Percentiles rank a stretch among this genome's conserved stretches.
Conservation (phyloP, 2,113 vertebrate species). For the Parus major region DNA sequence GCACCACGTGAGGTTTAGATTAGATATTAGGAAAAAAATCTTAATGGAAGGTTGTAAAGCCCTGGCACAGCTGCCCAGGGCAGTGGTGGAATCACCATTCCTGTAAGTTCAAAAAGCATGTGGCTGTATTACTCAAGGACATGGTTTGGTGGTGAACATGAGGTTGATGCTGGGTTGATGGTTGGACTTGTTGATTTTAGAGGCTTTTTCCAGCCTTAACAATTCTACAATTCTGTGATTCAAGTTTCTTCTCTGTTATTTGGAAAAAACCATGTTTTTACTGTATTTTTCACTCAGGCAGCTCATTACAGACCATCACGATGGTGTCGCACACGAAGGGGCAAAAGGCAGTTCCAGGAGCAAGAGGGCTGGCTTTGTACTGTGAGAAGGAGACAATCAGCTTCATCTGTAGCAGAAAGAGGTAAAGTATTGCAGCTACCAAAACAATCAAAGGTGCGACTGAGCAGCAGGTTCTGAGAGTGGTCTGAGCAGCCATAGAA, state of each 20-base stretch:
- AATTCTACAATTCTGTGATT: neutral
- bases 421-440: neutral
- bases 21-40: neutral
- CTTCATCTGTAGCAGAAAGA: neutral
- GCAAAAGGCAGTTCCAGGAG: neutral
- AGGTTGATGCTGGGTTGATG: neutral
- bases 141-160: neutral
- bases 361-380: neutral
- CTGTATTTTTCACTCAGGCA: neutral
- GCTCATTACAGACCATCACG: too few relatives aligned
- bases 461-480: neutral
- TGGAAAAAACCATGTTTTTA: neutral
- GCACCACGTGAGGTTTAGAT: neutral
- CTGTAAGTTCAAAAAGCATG: neutral
- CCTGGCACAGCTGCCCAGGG: neutral
- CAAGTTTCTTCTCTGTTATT: neutral
- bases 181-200: neutral
- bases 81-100: neutral
- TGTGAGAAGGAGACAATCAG: neutral
- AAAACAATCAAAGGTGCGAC: accelerated
- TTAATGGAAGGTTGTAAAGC: neutral
- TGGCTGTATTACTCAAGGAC: neutral
- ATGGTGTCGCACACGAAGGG: neutral
- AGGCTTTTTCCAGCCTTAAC: neutral
- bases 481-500: neutral